A percentile compares a stretch with the other conserved stretches of the same genome.
Evolutionary conservation across 2,113 vertebrate species (phyloP).

Genomic region (Rhabdomys dilectus): DNA sequence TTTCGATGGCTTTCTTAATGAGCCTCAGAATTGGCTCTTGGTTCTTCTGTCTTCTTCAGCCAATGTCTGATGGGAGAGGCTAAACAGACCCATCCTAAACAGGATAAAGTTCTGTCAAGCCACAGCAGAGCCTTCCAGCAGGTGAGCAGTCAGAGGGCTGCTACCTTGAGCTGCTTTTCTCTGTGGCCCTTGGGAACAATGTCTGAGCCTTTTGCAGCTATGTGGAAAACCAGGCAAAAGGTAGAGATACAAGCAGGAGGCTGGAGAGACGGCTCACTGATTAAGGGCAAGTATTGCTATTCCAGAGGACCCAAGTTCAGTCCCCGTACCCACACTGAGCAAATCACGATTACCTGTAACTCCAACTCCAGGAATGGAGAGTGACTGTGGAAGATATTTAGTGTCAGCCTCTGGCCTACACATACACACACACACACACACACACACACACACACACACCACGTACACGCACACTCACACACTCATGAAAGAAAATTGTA

Average conservation of each 20-base stretch:
- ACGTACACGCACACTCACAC: background rate
- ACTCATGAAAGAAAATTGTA: background rate
- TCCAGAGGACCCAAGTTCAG: background rate
- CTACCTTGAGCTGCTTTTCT: background rate
- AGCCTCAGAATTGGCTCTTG: background rate
- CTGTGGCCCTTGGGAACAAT: background rate
- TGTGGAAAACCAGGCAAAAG: background rate
- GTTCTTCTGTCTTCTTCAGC: background rate
- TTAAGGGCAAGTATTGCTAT: background rate
- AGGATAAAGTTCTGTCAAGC: background rate
- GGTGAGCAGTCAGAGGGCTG: background rate
- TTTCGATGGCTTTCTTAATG: background rate
- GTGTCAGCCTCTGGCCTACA: background rate
- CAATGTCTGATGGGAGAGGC: background rate
- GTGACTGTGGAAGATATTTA: too few relatives aligned
- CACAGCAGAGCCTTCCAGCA: background rate
- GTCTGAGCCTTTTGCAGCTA: background rate
- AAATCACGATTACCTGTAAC: background rate
- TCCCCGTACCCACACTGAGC: background rate
- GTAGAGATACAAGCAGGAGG: background rate
- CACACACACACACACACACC: background rate
- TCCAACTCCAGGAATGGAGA: background rate
- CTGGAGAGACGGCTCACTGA: background rate
- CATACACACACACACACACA: background rate
- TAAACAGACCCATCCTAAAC: background rate